Evolutionary conservation across 1,140 invertebrate species (phyloP).

Genomic region (Chironomus striatipennis): DNA sequence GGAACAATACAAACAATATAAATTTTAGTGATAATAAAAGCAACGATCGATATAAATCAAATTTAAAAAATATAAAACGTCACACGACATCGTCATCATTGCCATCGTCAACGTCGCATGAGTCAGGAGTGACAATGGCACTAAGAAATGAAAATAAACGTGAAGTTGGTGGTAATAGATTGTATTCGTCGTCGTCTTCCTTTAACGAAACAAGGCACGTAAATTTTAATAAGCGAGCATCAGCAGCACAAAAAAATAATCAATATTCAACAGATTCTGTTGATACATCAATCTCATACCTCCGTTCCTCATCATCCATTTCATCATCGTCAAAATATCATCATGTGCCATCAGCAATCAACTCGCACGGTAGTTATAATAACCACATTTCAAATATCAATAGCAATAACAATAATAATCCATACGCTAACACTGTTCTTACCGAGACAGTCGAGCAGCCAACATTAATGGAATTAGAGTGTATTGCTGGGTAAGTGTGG

Average conservation of each 20-base stretch:
- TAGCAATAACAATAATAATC: slow-evolving; percentile 23
- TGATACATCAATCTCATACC: background rate
- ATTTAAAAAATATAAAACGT: slow-evolving; percentile 19
- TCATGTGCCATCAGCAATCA: slow-evolving; percentile 19
- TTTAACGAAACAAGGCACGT: slow-evolving; percentile 16
- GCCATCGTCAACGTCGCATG: slow-evolving; percentile 17
- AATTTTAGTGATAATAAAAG: slow-evolving; percentile 23
- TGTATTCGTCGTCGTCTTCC: background rate
- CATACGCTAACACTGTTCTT: background rate
- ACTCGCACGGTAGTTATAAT: slow-evolving; percentile 17
- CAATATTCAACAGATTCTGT: slow-evolving; percentile 18
- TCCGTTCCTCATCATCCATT: background rate
- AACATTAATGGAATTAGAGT: slow-evolving; percentile 39
- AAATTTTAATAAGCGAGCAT: slow-evolving; percentile 15
- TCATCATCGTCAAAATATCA: slow-evolving; percentile 14
- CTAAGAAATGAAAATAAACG: slow-evolving; percentile 32
- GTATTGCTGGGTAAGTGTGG: slow-evolving; percentile 34
- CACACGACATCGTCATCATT: background rate
- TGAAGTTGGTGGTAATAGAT: slow-evolving; percentile 27
- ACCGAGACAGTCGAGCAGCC: slow-evolving; percentile 17
- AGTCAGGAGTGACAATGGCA: slow-evolving; percentile 29
- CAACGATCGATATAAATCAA: slow-evolving; percentile 24
- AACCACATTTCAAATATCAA: slow-evolving; percentile 19
- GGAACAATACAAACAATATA: slow-evolving; percentile 25
- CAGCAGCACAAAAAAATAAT: background rate